phyloP scores from a whole-genome alignment of 2,113 vertebrate genomes.

The Etheostoma cragini region DNA sequence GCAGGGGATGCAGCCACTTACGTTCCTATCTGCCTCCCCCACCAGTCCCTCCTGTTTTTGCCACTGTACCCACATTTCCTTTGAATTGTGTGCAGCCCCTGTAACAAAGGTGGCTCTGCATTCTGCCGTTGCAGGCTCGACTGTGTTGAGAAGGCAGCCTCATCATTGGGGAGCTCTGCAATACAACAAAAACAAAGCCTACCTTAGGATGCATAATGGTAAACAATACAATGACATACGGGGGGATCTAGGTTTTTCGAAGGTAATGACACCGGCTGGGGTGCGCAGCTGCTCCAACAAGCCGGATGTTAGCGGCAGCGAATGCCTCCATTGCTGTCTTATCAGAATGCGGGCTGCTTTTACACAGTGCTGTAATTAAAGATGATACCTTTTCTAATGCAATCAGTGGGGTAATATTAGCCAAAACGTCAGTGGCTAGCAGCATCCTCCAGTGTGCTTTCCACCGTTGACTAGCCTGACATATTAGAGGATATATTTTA shows the following conservation, averaged over 20 bases:
- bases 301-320: constrained; percentile 19
- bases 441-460: constrained; percentile 54
- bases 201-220: constrained; percentile 50
- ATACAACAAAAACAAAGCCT: constrained; percentile 36
- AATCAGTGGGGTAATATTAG: constrained; percentile 68
- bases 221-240: constrained; percentile 67
- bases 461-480: constrained; percentile 49
- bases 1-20: constrained; percentile 46
- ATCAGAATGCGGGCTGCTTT: constrained; percentile 34
- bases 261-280: constrained; percentile 52
- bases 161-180: constrained; percentile 55
- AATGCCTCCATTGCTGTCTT: constrained; percentile 8
- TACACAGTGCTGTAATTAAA: constrained; percentile 64
- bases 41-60: constrained; percentile 23
- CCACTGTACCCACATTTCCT: constrained; percentile 59
- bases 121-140: constrained; percentile 43
- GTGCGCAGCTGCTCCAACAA: constrained; percentile 10
- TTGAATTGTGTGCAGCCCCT: constrained; percentile 59
- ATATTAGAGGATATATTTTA: constrained; percentile 38
- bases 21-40: constrained; percentile 23
- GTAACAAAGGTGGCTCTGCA: constrained; percentile 43
- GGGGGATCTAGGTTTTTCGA: constrained; percentile 45
- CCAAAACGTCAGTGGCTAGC: constrained; percentile 50
- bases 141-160: constrained; percentile 45
- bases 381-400: constrained; percentile 67